Conservation (phyloP, 2,888 invertebrate genomes). For the Heliconius cydno region DNA sequence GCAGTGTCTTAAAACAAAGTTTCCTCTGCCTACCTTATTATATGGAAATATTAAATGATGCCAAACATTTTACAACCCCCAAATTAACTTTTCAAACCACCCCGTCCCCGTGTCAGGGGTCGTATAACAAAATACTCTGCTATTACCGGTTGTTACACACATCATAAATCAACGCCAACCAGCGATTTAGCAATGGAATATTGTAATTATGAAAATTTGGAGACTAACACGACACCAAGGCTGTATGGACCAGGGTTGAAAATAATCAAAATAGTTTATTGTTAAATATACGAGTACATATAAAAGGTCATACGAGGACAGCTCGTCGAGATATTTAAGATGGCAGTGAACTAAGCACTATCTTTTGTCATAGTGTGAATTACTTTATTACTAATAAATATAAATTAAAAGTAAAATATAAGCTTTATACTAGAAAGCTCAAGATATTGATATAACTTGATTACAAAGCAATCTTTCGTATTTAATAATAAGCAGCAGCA, state of each 20-base stretch:
- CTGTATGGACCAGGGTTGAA: conserved; percentile 22
- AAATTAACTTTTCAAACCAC: conserved; percentile 4
- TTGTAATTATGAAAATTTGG: conserved; percentile 31
- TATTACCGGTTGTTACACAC: conserved; percentile 27
- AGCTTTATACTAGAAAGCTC: too few species aligned
- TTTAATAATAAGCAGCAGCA: too few species aligned
- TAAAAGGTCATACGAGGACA: neutral
- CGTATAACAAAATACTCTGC: neutral
- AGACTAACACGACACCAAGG: conserved; percentile 26
- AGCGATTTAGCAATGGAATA: conserved; percentile 15
- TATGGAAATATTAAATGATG: too few species aligned
- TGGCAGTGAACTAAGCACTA: too few species aligned
- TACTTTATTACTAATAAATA: too few species aligned
- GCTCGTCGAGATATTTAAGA: too few species aligned
- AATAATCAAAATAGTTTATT: neutral
- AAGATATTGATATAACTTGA: too few species aligned
- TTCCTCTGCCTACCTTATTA: neutral
- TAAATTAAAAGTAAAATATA: too few species aligned
- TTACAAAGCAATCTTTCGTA: too few species aligned
- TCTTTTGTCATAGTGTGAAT: too few species aligned
- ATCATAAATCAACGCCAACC: conserved; percentile 30
- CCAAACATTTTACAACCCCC: neutral
- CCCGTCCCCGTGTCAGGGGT: neutral
- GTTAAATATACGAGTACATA: neutral
- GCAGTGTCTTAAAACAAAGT: neutral